These are phyloP conservation scores for Hypomesus transpacificus DNA, from an alignment of 2,113 vertebrate species.

Conservation along the genomic window DNA sequence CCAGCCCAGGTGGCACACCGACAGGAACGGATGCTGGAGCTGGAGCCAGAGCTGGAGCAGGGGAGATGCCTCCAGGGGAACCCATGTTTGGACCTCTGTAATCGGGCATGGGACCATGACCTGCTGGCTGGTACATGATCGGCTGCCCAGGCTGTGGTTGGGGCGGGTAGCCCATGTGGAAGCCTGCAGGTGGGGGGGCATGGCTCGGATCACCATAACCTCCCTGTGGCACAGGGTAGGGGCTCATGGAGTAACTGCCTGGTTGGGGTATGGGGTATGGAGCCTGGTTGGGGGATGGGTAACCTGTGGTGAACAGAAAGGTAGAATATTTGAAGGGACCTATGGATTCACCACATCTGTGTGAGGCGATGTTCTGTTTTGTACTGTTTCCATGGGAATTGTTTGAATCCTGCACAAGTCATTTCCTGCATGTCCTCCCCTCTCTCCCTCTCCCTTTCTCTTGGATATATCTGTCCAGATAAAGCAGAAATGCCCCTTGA, in stretches of 20 bases:
- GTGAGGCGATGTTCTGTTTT: too few relatives aligned
- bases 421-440: too few relatives aligned
- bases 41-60: constrained; percentile 21
- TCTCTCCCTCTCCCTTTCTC: too few relatives aligned
- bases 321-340: background rate
- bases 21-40: constrained; percentile 41
- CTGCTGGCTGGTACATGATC: constrained; percentile 64
- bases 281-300: constrained; percentile 56
- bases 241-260: constrained; percentile 63
- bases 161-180: constrained; percentile 64
- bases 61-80: constrained; percentile 27
- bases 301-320: constrained; percentile 51
- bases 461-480: too few relatives aligned
- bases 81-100: constrained; percentile 13
- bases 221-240: constrained; percentile 60
- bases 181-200: constrained; percentile 64
- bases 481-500: too few relatives aligned
- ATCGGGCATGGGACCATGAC: constrained; percentile 23
- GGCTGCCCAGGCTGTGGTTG: constrained; percentile 40
- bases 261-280: constrained; percentile 63
- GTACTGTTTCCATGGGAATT: too few relatives aligned
- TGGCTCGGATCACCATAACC: constrained; percentile 58
- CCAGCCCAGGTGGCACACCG: constrained; percentile 77
- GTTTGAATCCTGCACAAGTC: too few relatives aligned
- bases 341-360: too few relatives aligned